These are phyloP conservation scores for Melanostigma gelatinosum DNA, from an alignment of 2,113 vertebrate genomes.

Conservation along the genomic window DNA sequence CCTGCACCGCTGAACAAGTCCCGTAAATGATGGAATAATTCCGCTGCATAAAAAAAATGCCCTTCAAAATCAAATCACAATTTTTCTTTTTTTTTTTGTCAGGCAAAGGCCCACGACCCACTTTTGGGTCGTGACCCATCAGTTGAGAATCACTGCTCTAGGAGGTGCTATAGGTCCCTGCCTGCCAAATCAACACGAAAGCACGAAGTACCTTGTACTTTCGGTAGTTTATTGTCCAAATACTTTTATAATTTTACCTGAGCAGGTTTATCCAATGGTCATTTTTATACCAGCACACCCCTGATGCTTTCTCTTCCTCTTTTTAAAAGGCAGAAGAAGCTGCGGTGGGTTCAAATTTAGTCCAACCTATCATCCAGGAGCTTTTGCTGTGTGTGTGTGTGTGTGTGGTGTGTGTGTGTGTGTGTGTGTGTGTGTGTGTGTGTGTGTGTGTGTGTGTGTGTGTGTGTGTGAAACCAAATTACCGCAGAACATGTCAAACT, in stretches of 20 bases:
- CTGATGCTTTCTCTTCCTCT: not conserved
- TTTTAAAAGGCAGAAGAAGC: constrained; percentile 16
- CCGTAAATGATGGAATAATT: no score
- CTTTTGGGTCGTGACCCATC: no score
- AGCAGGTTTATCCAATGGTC: not conserved
- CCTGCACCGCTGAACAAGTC: no score
- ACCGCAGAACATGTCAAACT: constrained; percentile 30
- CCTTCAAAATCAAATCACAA: no score
- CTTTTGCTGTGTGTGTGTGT: not conserved
- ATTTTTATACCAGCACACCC: not conserved
- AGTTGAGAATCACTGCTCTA: not conserved
- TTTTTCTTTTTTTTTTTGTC: no score
- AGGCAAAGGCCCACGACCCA: no score
- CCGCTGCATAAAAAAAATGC: no score
- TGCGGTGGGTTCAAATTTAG: constrained; percentile 44
- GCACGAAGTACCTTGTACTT: no score
- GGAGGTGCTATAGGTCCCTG: not conserved
- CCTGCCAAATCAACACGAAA: no score
- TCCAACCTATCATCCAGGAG: constrained; percentile 16
- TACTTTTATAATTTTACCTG: not conserved
- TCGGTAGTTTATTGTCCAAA: not conserved
- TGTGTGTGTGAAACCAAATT: constrained; percentile 27
- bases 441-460: constrained; percentile 1
- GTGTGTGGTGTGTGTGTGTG: constrained; percentile 30
- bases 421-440: constrained; percentile 15